Conservation (phyloP, 2,888 invertebrate genomes). For the Teleiodes luculella region DNA sequence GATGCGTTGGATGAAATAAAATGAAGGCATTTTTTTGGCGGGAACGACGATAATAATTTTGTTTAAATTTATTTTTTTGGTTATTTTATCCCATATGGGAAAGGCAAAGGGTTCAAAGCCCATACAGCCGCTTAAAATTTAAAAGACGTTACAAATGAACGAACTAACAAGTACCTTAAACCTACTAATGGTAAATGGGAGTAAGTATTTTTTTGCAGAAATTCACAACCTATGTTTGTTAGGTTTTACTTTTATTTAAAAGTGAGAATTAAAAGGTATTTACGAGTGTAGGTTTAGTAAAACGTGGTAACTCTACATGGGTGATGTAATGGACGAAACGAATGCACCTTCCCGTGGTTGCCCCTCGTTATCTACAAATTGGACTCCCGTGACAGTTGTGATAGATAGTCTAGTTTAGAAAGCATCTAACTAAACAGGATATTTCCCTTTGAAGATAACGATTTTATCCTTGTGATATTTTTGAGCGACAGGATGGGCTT, state of each 20-base stretch:
- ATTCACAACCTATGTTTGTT: too few relatives aligned
- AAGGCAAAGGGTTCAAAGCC: too few relatives aligned
- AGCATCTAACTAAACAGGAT: conserved; percentile 69
- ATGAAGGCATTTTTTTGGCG: neutral
- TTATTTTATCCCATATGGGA: too few relatives aligned
- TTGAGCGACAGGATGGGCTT: conserved; percentile 33
- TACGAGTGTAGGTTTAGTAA: too few relatives aligned
- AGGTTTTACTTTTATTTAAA: too few relatives aligned
- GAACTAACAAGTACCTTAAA: too few relatives aligned
- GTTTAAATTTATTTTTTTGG: too few relatives aligned
- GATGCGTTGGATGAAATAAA: too few relatives aligned
- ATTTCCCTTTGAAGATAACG: conserved; percentile 58
- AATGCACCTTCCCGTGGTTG: conserved; percentile 7
- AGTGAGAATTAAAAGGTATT: too few relatives aligned
- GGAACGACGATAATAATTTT: neutral
- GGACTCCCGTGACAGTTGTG: conserved; percentile 60
- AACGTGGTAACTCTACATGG: neutral
- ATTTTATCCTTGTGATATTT: conserved; percentile 50
- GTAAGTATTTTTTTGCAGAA: neutral
- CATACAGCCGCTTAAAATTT: too few relatives aligned
- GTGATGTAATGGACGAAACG: neutral
- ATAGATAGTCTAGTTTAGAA: conserved; percentile 67
- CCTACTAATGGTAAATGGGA: neutral
- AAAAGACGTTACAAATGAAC: neutral
- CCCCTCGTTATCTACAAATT: conserved; percentile 52